Evolutionary conservation across 1,140 invertebrate genomes (phyloP).

Genomic region (Galleria mellonella): DNA sequence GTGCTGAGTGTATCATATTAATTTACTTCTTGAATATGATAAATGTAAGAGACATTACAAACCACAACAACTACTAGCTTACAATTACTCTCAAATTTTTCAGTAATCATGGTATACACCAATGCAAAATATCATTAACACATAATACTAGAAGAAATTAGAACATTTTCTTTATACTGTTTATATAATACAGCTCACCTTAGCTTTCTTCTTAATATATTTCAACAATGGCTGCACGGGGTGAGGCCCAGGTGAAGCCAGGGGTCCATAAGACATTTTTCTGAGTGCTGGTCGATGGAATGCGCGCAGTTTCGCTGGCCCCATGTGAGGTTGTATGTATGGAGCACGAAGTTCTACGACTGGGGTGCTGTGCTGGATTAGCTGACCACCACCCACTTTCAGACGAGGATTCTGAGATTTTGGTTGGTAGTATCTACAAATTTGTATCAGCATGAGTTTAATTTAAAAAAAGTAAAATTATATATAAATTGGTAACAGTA

Average conservation of each 20-base stretch:
- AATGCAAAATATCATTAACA: no score
- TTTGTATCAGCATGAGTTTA: not conserved
- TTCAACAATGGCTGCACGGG: constrained; percentile 88
- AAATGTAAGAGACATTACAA: no score
- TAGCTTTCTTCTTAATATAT: constrained; percentile 94
- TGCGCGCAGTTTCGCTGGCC: constrained; percentile 83
- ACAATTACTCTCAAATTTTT: no score
- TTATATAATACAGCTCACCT: constrained; percentile 68
- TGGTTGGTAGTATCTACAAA: constrained; percentile 90
- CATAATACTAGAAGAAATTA: no score
- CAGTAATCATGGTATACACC: no score
- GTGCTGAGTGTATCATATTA: no score
- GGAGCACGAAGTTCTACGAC: constrained; percentile 95
- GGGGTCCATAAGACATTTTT: constrained; percentile 87
- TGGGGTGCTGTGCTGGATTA: constrained; percentile 97
- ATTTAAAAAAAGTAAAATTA: no score
- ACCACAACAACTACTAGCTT: no score
- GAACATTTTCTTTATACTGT: no score
- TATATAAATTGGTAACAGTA: no score
- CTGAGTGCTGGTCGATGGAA: constrained; percentile 96
- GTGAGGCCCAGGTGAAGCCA: constrained; percentile 84
- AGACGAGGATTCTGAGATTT: constrained; percentile 87
- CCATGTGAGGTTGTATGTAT: constrained; percentile 96
- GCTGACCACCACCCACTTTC: constrained; percentile 87
- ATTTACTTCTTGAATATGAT: no score